A percentile compares a stretch with the other conserved stretches of the same genome.
These are phyloP conservation scores for Pemphredon lugubris DNA, from an alignment of 2,888 invertebrate species.

Conservation along the genomic window DNA sequence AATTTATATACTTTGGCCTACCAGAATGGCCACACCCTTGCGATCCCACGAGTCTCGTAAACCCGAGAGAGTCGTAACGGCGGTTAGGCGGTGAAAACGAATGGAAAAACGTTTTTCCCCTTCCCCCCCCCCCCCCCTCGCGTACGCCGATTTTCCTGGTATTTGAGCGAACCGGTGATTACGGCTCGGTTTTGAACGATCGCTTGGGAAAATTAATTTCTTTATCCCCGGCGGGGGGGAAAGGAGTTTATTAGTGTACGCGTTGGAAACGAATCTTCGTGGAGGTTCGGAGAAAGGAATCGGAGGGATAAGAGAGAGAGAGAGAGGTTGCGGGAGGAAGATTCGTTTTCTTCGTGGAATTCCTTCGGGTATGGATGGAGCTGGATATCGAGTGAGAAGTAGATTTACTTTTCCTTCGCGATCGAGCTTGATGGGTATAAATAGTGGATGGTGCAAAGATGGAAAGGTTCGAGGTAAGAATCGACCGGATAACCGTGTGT, in stretches of 20 bases:
- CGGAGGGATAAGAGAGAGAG: no score
- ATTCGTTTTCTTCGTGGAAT: no score
- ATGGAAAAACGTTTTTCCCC: conserved; percentile 8
- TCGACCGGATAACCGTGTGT: no score
- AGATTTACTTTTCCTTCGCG: no score
- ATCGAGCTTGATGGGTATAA: no score
- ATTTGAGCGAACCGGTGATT: conserved; percentile 1
- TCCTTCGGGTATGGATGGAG: no score
- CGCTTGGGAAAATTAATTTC: conserved; percentile 12
- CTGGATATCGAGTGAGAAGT: no score
- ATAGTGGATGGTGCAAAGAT: no score
- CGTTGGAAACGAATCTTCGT: not conserved
- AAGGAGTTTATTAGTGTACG: not conserved
- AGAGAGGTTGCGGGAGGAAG: no score
- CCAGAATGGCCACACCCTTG: conserved; percentile 35
- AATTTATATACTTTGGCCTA: conserved; percentile 47
- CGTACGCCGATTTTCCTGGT: not conserved
- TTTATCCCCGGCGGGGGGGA: not conserved
- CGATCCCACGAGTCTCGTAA: conserved; percentile 29
- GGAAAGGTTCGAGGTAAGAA: no score
- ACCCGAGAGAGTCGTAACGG: conserved; percentile 18
- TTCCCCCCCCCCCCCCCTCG: no score
- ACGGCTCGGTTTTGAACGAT: not conserved
- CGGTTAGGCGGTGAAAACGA: not conserved
- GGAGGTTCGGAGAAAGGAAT: not conserved